Conservation (phyloP, 2,113 vertebrate species). For the Oxyruncus cristatus region DNA sequence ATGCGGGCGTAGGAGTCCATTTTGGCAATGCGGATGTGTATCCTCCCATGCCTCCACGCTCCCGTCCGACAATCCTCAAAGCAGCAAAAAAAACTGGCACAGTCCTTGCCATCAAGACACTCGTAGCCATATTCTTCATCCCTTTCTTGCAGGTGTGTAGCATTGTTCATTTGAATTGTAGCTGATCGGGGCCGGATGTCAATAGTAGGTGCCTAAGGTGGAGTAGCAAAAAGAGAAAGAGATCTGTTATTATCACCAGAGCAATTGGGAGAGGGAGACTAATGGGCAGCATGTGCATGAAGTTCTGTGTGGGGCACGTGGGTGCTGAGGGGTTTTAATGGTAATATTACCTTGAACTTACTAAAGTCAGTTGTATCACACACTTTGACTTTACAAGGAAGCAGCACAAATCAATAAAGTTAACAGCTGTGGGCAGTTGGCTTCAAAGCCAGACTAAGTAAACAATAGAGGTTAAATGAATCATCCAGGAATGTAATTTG, state of each 20-base stretch:
- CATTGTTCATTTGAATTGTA: slow-evolving; percentile 99
- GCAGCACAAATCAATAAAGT: slow-evolving; percentile 58
- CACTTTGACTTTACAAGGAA: slow-evolving; percentile 37
- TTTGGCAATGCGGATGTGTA: slow-evolving; percentile 97
- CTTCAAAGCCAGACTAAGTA: slow-evolving; percentile 39
- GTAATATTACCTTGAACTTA: neutral
- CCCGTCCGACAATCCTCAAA: slow-evolving; percentile 98
- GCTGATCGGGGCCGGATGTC: slow-evolving; percentile 97
- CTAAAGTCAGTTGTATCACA: neutral
- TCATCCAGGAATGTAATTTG: neutral
- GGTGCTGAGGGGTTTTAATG: slow-evolving; percentile 51
- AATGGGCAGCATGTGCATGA: slow-evolving; percentile 4
- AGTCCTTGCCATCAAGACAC: slow-evolving; percentile 98
- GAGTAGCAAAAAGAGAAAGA: neutral
- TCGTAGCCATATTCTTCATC: slow-evolving; percentile 98
- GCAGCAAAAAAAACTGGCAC: slow-evolving; percentile 99
- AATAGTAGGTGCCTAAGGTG: slow-evolving; percentile 90
- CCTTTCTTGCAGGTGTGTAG: slow-evolving; percentile 94
- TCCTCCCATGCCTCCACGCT: slow-evolving; percentile 93
- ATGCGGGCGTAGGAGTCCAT: slow-evolving; percentile 99
- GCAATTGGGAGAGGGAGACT: neutral
- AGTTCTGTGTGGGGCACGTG: slow-evolving; percentile 28
- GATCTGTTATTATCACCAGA: neutral
- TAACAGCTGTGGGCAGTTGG: slow-evolving; percentile 32
- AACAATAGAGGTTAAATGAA: slow-evolving; percentile 46